Evolutionary conservation across 2,888 invertebrate species (phyloP).

Genomic region (Microchrysa polita): DNA sequence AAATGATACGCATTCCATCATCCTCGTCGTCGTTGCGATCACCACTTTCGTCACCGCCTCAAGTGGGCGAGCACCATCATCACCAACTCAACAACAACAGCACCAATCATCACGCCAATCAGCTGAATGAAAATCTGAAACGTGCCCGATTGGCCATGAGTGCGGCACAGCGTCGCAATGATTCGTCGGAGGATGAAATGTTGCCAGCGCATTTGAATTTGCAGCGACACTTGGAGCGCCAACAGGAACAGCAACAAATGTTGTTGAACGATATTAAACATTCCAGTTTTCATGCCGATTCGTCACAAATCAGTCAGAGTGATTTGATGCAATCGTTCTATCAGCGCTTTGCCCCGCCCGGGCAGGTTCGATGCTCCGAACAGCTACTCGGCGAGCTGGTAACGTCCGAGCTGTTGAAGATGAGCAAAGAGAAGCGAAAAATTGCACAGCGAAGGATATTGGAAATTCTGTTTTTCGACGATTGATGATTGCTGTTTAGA

Average conservation of each 20-base stretch:
- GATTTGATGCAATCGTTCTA: conserved; percentile 62
- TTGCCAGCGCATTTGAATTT: not conserved
- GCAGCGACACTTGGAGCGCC: conserved; percentile 48
- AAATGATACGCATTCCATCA: conserved; percentile 54
- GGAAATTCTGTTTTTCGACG: conserved; percentile 64
- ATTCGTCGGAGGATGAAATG: conserved; percentile 38
- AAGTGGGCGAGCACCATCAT: not conserved
- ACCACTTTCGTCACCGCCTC: conserved; percentile 57
- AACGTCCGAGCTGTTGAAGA: conserved; percentile 63
- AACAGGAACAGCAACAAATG: conserved; percentile 51
- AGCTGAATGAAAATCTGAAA: conserved; percentile 51
- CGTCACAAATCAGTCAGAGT: conserved; percentile 53
- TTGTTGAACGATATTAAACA: conserved; percentile 48
- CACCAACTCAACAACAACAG: not conserved
- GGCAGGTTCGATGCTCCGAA: conserved; percentile 60
- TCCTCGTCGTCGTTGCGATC: conserved; percentile 64
- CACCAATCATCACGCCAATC: not conserved
- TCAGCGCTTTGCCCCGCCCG: conserved; percentile 59
- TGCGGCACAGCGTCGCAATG: conserved; percentile 41
- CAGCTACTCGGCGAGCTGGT: conserved; percentile 63
- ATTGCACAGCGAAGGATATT: conserved; percentile 62
- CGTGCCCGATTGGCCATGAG: conserved; percentile 59
- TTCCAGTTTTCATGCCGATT: conserved; percentile 46
- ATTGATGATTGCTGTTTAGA: conserved; percentile 53
- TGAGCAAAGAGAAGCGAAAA: conserved; percentile 63